phyloP scores from a whole-genome alignment of 2,888 invertebrate species.

The Amiota communis region DNA sequence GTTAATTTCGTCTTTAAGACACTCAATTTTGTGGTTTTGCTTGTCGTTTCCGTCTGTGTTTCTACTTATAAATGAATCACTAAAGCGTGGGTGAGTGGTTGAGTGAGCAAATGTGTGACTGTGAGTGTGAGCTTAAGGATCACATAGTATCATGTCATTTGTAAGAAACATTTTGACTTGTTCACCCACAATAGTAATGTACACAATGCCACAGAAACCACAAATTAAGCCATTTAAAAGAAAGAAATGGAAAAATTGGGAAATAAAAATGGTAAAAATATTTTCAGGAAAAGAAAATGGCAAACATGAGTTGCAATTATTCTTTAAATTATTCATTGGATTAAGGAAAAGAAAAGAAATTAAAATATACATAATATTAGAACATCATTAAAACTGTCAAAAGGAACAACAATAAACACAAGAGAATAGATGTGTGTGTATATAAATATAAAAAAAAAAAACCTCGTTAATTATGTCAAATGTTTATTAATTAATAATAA shows the following conservation, averaged over 20 bases:
- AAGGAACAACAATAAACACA: constrained; percentile 7
- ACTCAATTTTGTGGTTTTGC: constrained; percentile 60
- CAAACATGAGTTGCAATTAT: too few species aligned
- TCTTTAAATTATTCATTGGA: too few species aligned
- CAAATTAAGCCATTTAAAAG: constrained; percentile 49
- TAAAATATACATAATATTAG: background rate
- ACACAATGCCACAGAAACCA: constrained; percentile 49
- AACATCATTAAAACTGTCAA: background rate
- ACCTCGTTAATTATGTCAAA: constrained; percentile 33
- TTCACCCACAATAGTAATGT: too few species aligned
- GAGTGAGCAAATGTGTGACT: background rate
- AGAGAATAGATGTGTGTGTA: background rate
- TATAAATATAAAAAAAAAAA: background rate
- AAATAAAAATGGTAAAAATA: too few species aligned
- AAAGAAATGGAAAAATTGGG: background rate
- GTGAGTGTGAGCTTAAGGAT: background rate
- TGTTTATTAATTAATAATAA: constrained; percentile 35
- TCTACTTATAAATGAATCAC: too few species aligned
- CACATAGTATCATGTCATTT: too few species aligned
- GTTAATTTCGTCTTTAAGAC: constrained; percentile 65
- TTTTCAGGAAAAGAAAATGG: too few species aligned
- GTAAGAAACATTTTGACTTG: background rate
- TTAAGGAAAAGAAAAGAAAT: background rate
- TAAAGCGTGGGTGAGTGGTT: background rate
- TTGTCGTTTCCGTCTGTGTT: too few species aligned